Evolutionary conservation across 1,140 invertebrate genomes (phyloP).

Genomic region (Pomacea maculata): DNA sequence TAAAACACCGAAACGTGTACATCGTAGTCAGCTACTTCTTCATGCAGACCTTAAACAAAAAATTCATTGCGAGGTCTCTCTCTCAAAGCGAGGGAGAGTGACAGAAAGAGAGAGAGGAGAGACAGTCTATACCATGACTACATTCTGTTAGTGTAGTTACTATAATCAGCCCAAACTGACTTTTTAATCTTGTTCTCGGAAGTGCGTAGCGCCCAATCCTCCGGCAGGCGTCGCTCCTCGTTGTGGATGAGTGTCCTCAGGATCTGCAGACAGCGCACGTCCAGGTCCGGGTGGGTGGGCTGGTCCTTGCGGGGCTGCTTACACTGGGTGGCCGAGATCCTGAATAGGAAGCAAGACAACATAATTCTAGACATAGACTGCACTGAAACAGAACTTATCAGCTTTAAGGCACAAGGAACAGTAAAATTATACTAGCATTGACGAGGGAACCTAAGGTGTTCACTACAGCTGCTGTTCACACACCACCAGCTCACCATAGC

Average conservation of each 20-base stretch:
- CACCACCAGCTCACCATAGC: no score
- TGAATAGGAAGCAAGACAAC: constrained; percentile 24
- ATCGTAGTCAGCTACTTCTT: no score
- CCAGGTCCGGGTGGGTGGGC: constrained; percentile 57
- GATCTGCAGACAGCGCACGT: constrained; percentile 62
- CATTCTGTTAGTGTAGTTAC: no score
- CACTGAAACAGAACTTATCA: not conserved
- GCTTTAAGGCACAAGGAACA: no score
- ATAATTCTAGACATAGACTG: not conserved
- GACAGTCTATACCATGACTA: no score
- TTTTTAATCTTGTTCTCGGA: constrained; percentile 57
- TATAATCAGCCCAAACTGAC: constrained; percentile 27
- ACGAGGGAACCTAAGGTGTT: not conserved
- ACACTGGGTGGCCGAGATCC: constrained; percentile 53
- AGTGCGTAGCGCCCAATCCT: constrained; percentile 55
- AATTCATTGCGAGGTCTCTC: no score
- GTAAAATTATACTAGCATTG: no score
- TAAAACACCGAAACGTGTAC: no score
- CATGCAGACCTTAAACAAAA: no score
- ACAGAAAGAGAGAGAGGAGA: no score
- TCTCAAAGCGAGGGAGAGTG: no score
- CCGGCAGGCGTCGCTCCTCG: constrained; percentile 60
- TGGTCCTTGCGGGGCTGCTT: constrained; percentile 32
- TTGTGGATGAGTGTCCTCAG: constrained; percentile 62
- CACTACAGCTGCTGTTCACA: no score